phyloP scores from a whole-genome alignment of 2,113 vertebrate genomes.

The Pterocles burchelli region DNA sequence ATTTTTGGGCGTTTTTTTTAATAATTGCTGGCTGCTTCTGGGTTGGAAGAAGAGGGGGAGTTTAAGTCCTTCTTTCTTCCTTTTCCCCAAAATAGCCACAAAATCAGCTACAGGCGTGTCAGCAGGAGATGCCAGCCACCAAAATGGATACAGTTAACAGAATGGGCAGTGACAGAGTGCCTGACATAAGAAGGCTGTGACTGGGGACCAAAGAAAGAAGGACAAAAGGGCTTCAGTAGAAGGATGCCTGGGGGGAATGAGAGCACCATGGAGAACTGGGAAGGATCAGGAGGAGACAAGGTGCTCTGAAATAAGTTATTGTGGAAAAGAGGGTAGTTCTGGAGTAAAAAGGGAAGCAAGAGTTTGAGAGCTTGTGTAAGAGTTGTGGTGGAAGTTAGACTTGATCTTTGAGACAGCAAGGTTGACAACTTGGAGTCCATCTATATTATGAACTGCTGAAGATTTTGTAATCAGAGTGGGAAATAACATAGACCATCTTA shows the following conservation, averaged over 20 bases:
- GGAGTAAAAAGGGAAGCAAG: rapidly evolving
- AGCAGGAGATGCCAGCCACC: background rate
- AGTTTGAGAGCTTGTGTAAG: background rate
- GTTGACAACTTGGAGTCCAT: background rate
- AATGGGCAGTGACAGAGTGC: background rate
- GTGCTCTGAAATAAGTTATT: background rate
- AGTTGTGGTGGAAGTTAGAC: background rate
- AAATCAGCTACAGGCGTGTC: background rate
- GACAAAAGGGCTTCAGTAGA: background rate
- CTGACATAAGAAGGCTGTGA: background rate
- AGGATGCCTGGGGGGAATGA: background rate
- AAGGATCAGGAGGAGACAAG: background rate
- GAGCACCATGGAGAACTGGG: background rate
- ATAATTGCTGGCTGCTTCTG: background rate
- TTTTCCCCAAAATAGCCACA: rapidly evolving
- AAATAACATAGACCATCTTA: background rate
- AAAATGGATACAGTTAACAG: background rate
- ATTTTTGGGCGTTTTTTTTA: no score
- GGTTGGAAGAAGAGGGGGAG: background rate
- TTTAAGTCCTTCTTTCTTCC: background rate
- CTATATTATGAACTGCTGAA: background rate
- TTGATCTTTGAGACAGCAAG: background rate
- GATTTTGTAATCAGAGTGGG: background rate
- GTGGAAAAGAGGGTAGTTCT: background rate
- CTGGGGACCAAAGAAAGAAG: background rate